Base-by-base conservation (phyloP, 2,888 invertebrate genomes). In the Antheraea yamamai region DNA sequence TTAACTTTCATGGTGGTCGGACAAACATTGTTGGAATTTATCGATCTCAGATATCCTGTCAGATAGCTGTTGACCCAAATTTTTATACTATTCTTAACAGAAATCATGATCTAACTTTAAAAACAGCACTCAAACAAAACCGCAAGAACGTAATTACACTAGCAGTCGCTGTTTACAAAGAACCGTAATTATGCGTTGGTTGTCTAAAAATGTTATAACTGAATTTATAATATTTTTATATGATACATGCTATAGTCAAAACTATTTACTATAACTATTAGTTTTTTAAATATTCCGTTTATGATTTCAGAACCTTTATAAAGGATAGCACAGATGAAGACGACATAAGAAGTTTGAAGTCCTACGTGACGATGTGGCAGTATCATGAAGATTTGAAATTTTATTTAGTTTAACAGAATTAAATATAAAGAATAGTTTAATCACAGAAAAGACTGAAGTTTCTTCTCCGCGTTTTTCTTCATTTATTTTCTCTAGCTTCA, bases 71-170 rank as follows among this genome's bases (percentile, higher is more conserved):
- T 68, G 68, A 68, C 35, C 68, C 35, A 35, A 30, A 18, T 68
- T 68, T 68, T 68, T 12, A n/a, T 58, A 18, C 52, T 52, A 58
- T 66, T 66, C 66, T 66, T 12, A 12, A 30, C 30, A 30, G 30
- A 66, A 35, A 68, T 68, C n/a, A 35, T 35, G 39, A 39, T 20
- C 39, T 6, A 68, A 68, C 35, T 68, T 68, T 39, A 68, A 68
- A 68, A 68, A 39, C 68, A 30, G 35, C 39, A 35, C 35, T 68
- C 23, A 35, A 20, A 30, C 30, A 68, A 68, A 35, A 68, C 68
- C 68, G n/a, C 66, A 68, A 35, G 8, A 68, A 68, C 35, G 20
- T 18, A 39, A 68, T 39, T 68, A 68, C 68, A 68, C 68, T 68
- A 35, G 68, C 35, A 64, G 14, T 26, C 26, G 12, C 26, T 68